Percentiles rank a stretch among this genome's conserved stretches.
Conservation (phyloP, 2,113 vertebrate genomes). For the Amblyornis subalaris region DNA sequence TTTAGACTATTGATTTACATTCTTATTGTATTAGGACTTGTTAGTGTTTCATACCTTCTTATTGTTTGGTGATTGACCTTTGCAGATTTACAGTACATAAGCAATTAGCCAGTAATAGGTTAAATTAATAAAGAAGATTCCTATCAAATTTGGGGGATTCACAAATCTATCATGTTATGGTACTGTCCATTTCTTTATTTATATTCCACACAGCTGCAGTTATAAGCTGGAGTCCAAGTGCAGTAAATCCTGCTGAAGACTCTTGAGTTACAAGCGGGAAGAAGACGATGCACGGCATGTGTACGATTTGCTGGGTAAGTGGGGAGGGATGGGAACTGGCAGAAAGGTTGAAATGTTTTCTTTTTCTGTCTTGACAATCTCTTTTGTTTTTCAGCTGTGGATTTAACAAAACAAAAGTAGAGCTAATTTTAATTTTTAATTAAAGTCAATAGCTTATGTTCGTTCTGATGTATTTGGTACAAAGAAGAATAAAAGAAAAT, state of each 20-base stretch:
- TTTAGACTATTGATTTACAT: conserved; percentile 53
- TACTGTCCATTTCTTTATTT: neutral
- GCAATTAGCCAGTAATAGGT: conserved; percentile 16
- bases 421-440: conserved; percentile 44
- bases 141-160: neutral
- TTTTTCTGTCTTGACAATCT: neutral
- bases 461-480: neutral
- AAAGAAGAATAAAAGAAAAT: conserved; percentile 27
- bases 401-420: conserved; percentile 32
- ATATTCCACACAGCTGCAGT: neutral
- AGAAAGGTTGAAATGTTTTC: neutral
- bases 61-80: conserved; percentile 22
- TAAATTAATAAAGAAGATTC: conserved; percentile 39
- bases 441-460: conserved; percentile 34
- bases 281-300: neutral
- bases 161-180: neutral
- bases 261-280: neutral
- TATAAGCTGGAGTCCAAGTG: neutral
- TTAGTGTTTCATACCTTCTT: conserved; percentile 6
- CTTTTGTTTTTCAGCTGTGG: conserved; percentile 9
- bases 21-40: conserved; percentile 37
- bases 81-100: conserved; percentile 20
- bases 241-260: neutral
- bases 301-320: neutral
- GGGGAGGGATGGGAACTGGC: neutral